Evolutionary conservation across 2,113 vertebrate genomes (phyloP).

Genomic region (Psittacara wagleri): DNA sequence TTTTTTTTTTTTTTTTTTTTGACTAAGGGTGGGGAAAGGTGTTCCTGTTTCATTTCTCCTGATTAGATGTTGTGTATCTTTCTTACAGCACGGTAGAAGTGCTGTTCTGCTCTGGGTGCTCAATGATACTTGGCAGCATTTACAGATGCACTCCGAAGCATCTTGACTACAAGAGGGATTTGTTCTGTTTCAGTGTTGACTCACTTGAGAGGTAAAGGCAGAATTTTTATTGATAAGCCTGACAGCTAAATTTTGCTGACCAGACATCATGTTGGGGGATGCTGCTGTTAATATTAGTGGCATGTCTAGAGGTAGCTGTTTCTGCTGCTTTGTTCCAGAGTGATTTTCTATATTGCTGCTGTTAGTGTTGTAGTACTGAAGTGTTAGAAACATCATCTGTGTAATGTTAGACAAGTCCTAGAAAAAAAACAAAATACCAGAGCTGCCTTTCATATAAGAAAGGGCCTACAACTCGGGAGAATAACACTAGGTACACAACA

Average conservation of each 20-base stretch:
- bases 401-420: not conserved
- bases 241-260: not conserved
- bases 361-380: not conserved
- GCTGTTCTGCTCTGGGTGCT: slow-evolving; percentile 66
- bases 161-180: slow-evolving; percentile 73
- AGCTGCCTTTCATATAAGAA: not conserved
- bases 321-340: not conserved
- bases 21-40: not conserved
- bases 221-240: not conserved
- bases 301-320: not conserved
- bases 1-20: no score
- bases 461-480: not conserved
- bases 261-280: fast-evolving
- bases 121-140: slow-evolving; percentile 46
- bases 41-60: not conserved
- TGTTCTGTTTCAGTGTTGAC: slow-evolving; percentile 71
- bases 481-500: not conserved
- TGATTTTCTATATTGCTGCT: not conserved
- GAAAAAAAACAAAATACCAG: not conserved
- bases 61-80: fast-evolving
- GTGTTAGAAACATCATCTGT: not conserved
- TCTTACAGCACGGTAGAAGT: slow-evolving; percentile 64
- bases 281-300: not conserved
- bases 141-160: slow-evolving; percentile 71
- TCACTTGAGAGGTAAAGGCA: slow-evolving; percentile 71